Evolutionary conservation across 2,888 invertebrate genomes (phyloP).

Genomic region (Ornithoptera alexandrae): DNA sequence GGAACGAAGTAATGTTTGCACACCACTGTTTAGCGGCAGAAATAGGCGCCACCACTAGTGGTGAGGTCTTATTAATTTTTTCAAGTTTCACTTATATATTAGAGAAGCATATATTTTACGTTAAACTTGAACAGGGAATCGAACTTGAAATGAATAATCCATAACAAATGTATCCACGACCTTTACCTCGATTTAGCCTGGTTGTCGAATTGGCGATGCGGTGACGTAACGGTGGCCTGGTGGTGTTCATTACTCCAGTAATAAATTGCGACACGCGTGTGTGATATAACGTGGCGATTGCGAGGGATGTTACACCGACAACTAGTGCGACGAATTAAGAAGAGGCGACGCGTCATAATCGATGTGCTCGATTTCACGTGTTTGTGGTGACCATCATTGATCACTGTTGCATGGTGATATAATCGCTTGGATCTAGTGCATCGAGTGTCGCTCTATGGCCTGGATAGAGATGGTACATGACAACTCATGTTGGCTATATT

Average conservation of each 20-base stretch:
- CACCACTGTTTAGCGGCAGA: too few species aligned
- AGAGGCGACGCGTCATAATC: slow-evolving; percentile 6
- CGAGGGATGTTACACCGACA: slow-evolving; percentile 5
- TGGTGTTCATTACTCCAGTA: slow-evolving; percentile 17
- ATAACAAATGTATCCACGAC: background rate
- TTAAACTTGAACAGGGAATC: too few species aligned
- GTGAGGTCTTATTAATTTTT: too few species aligned
- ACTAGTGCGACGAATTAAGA: slow-evolving; percentile 2
- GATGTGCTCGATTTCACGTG: slow-evolving; percentile 4
- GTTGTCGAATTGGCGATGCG: background rate
- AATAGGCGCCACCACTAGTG: too few species aligned
- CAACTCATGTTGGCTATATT: too few species aligned
- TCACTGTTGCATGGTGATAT: background rate
- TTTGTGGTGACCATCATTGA: background rate
- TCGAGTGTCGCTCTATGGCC: background rate
- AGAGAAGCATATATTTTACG: too few species aligned
- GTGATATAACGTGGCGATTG: slow-evolving; percentile 22
- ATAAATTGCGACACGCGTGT: slow-evolving; percentile 23
- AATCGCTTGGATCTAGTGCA: slow-evolving; percentile 1
- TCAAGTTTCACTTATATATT: too few species aligned
- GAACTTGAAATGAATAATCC: background rate
- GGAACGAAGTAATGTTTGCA: too few species aligned
- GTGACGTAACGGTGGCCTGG: slow-evolving; percentile 14
- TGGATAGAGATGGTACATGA: background rate
- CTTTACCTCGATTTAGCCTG: background rate